phyloP scores from a whole-genome alignment of 2,797 vertebrate species.

The Intellagama lesueurii region DNA sequence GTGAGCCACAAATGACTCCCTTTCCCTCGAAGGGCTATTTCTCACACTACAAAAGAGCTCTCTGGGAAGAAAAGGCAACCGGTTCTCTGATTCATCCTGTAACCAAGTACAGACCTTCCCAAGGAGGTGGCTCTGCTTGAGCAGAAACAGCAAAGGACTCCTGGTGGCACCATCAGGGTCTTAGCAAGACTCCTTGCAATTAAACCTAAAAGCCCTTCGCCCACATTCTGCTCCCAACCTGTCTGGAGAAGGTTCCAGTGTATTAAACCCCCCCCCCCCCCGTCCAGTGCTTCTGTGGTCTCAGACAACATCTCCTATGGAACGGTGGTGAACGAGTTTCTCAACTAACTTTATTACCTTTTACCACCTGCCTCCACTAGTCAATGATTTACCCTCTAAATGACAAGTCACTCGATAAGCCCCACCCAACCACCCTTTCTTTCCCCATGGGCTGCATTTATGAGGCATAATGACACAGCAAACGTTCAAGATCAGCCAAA shows the following conservation, averaged over 20 bases:
- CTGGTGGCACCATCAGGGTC: too few species aligned
- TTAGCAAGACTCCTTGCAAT: too few species aligned
- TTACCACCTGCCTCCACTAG: rapidly evolving
- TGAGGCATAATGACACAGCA: not conserved
- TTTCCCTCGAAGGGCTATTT: too few species aligned
- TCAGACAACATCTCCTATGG: too few species aligned
- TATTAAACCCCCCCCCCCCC: too few species aligned
- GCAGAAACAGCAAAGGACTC: not conserved
- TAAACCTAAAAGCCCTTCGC: too few species aligned
- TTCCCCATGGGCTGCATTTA: not conserved
- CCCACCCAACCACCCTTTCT: rapidly evolving
- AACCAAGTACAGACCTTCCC: too few species aligned
- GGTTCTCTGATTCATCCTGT: too few species aligned
- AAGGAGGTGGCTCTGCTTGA: too few species aligned
- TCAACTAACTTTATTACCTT: rapidly evolving
- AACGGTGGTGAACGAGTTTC: not conserved
- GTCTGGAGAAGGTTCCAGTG: too few species aligned
- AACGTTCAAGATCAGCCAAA: not conserved
- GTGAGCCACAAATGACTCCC: too few species aligned
- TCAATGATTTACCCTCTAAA: constrained; percentile 61
- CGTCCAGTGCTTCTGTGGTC: not conserved
- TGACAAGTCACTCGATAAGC: constrained; percentile 25
- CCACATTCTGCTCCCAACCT: not conserved
- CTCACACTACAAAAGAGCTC: not conserved
- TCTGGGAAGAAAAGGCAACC: too few species aligned